Conservation (phyloP, 2,797 vertebrate genomes). For the Dryobates pubescens region DNA sequence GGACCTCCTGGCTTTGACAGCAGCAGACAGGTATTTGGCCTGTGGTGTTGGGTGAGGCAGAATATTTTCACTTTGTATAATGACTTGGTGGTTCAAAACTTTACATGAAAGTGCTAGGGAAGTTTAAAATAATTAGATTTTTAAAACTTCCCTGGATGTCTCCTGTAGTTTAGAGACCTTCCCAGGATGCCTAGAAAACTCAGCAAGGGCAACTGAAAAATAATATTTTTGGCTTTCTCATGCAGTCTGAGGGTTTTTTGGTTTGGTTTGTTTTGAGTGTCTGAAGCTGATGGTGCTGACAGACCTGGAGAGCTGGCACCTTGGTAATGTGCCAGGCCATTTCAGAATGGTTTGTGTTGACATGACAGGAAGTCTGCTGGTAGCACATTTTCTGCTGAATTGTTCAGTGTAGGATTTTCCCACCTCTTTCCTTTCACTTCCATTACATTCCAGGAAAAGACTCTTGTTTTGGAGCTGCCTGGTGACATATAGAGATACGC, state of each 20-base stretch:
- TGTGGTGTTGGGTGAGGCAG: background rate
- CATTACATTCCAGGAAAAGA: background rate
- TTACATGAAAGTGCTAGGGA: background rate
- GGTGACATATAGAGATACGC: background rate
- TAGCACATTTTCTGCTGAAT: background rate
- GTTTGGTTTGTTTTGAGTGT: background rate
- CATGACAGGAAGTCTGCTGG: background rate
- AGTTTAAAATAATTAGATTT: background rate
- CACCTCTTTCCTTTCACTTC: background rate
- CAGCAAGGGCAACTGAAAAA: background rate
- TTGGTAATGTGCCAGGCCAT: background rate
- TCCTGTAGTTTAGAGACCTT: background rate
- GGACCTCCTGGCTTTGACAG: background rate
- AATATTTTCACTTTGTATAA: accelerated
- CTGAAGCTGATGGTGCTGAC: background rate
- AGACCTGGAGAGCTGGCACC: background rate
- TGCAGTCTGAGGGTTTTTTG: background rate
- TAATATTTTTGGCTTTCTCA: background rate
- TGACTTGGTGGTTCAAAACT: background rate
- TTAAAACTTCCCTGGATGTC: background rate
- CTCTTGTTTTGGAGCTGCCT: slow-evolving; percentile 22
- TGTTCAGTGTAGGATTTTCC: background rate
- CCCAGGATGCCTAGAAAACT: background rate
- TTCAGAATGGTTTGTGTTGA: background rate
- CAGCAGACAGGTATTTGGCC: background rate